Evolutionary conservation across 2,113 vertebrate genomes (phyloP).

Genomic region (Centropristis striata): DNA sequence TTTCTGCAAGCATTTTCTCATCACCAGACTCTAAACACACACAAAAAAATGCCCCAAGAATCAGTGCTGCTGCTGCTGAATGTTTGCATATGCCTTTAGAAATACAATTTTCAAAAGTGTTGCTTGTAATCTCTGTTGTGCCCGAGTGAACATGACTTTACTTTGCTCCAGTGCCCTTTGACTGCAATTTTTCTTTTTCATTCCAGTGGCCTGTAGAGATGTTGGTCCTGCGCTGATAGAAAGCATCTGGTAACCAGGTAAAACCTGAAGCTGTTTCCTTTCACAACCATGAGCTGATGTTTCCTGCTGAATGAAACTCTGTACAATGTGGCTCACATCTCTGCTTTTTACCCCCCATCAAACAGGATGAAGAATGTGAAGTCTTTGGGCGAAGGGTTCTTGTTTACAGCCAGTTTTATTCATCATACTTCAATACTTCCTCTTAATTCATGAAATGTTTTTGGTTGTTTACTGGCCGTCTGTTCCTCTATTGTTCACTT

Average conservation of each 20-base stretch:
- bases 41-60: slow-evolving; percentile 15
- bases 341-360: slow-evolving; percentile 28
- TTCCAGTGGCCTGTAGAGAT: slow-evolving; percentile 73
- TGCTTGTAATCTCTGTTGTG: slow-evolving; percentile 43
- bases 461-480: slow-evolving; percentile 31
- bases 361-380: slow-evolving; percentile 59
- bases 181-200: slow-evolving; percentile 35
- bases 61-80: neutral
- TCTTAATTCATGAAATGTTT: slow-evolving; percentile 36
- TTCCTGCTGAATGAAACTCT: slow-evolving; percentile 12
- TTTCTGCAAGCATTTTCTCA: slow-evolving; percentile 13
- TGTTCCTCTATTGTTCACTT: slow-evolving; percentile 32
- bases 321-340: slow-evolving; percentile 7
- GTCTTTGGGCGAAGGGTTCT: neutral
- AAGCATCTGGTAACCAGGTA: slow-evolving; percentile 43
- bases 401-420: slow-evolving; percentile 33
- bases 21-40: neutral
- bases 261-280: neutral
- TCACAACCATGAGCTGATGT: slow-evolving; percentile 10
- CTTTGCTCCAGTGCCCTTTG: slow-evolving; percentile 32
- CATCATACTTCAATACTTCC: slow-evolving; percentile 29
- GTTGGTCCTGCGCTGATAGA: slow-evolving; percentile 2
- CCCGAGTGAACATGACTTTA: slow-evolving; percentile 24
- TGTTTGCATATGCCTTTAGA: slow-evolving; percentile 31
- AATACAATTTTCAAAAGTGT: slow-evolving; percentile 40